Evolutionary conservation across 2,888 invertebrate genomes (phyloP).

Genomic region (Hymenopus coronatus): DNA sequence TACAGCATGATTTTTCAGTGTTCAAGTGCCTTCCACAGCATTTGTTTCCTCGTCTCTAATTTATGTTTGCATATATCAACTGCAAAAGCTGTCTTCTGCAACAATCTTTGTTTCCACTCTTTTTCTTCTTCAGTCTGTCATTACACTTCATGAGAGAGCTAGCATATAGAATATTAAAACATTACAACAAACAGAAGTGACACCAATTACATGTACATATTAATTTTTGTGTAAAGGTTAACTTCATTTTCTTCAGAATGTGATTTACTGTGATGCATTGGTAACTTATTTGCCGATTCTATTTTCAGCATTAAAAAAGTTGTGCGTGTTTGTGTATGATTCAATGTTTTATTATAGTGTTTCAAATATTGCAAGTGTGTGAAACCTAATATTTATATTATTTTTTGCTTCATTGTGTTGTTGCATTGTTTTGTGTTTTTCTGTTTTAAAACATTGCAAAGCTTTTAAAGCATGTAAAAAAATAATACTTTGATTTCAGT

Average conservation of each 20-base stretch:
- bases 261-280: too few species aligned
- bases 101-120: neutral
- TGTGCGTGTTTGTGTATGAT: too few species aligned
- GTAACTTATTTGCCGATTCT: too few species aligned
- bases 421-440: neutral
- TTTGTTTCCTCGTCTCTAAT: neutral
- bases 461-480: neutral
- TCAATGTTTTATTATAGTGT: too few species aligned
- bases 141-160: neutral
- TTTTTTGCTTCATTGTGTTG: neutral
- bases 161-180: neutral
- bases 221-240: too few species aligned
- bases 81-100: neutral
- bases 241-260: too few species aligned
- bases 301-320: too few species aligned
- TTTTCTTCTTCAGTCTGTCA: neutral
- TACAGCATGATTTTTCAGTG: neutral
- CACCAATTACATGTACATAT: too few species aligned
- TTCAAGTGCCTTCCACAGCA: neutral
- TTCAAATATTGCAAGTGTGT: neutral
- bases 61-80: neutral
- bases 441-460: neutral
- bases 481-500: too few species aligned
- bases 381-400: neutral
- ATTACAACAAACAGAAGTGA: too few species aligned